Base-by-base conservation (phyloP, 2,113 vertebrate genomes). In the Alectura lathami region DNA sequence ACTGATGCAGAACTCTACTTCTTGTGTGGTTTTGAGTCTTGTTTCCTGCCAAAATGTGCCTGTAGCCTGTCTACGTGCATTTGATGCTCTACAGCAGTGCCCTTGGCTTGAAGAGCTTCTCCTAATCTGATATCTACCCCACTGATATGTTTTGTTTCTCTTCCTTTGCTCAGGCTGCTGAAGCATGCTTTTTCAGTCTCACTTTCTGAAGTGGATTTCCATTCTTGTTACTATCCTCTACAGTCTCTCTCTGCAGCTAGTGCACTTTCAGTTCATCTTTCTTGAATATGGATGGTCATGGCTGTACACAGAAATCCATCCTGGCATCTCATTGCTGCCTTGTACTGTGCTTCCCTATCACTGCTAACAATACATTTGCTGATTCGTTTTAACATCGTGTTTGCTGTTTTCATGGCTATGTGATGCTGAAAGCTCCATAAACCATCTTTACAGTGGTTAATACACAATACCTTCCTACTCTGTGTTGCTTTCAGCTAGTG, bases 51-150 rank as follows among this genome's bases (percentile, higher is more conserved):
- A n/a, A 29, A 70, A n/a, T 40, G 13, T 81, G 12, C 14, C 70
- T 74, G 6, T 56, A 43, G 57, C 23, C 56, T 60, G 38, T 60
- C 32, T 34, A 4, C 0, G 0, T 59, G 21, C 27, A 34, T 85
- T 72, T 89, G 56, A 45, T 85, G 9, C 82, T 87, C 26, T 54
- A 51, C 23, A 87, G 32, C 30, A 82, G 13, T 59, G 23, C 47
- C 36, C 43, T 94, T 68, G 67, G 17, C 13, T 87, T 47, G 9
- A 92, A 27, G 26, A 56, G 12, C 30, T 87, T 89, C 40, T 64
- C 13, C 36, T 82, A 34, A 84, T 53, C 30, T 76, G 36, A 13
- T 68, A 18, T 45, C 32, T 67, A 26, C 36, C 30, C 68, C 72
- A 60, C 34, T 42, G 17, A 45, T 74, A 11, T 7, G 20, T 88